Evolutionary conservation across 2,797 vertebrate species (phyloP).

Genomic region (Protonibea diacanthus): DNA sequence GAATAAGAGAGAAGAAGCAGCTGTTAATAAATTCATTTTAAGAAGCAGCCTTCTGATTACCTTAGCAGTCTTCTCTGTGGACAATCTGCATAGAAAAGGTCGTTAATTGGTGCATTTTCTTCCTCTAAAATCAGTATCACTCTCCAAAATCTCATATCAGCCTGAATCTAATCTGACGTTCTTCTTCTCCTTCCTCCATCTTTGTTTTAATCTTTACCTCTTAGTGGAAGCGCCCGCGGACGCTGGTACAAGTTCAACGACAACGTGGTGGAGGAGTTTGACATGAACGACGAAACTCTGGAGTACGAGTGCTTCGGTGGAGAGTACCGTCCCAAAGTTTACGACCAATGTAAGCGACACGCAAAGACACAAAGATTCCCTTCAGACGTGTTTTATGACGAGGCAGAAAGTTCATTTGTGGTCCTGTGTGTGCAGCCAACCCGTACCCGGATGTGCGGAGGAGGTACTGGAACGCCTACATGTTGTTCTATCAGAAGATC

Average conservation of each 20-base stretch:
- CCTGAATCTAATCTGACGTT: not conserved
- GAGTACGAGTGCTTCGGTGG: constrained; percentile 99
- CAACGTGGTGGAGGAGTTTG: constrained; percentile 97
- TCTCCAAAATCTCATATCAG: too few relatives aligned
- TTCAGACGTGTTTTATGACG: too few relatives aligned
- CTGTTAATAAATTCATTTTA: too few relatives aligned
- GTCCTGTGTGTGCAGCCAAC: constrained; percentile 86
- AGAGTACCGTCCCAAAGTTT: constrained; percentile 98
- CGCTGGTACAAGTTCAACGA: constrained; percentile 99
- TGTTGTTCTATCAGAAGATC: constrained; percentile 98
- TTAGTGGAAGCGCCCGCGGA: constrained; percentile 91
- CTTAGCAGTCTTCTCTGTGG: too few relatives aligned
- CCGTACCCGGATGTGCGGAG: constrained; percentile 96
- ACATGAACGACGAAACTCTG: constrained; percentile 96
- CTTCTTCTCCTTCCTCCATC: not conserved
- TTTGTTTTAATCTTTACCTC: not conserved
- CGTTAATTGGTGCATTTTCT: too few relatives aligned
- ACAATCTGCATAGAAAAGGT: too few relatives aligned
- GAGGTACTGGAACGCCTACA: constrained; percentile 99
- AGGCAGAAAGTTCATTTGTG: not conserved
- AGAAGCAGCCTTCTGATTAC: too few relatives aligned
- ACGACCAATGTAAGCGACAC: constrained; percentile 94
- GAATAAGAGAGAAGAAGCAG: too few relatives aligned
- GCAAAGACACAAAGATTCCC: too few relatives aligned
- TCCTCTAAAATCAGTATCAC: too few relatives aligned